phyloP scores from a whole-genome alignment of 2,797 vertebrate genomes.

The Takifugu ocellatus region DNA sequence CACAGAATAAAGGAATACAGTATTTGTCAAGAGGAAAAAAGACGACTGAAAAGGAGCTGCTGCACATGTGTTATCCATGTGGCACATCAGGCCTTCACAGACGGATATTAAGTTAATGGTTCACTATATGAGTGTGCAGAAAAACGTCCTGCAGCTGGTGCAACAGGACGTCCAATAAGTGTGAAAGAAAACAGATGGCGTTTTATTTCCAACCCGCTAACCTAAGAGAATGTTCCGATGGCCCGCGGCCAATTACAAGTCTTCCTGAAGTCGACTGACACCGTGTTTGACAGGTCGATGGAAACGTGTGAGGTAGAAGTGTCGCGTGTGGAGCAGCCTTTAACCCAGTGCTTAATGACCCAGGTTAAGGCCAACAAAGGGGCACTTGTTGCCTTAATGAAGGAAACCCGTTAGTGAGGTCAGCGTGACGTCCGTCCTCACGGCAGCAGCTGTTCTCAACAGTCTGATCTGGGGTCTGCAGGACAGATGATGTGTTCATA shows the following conservation, averaged over 20 bases:
- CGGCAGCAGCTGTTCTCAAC: too few relatives aligned
- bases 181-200: constrained; percentile 34
- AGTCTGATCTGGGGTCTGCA: too few relatives aligned
- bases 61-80: not conserved
- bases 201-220: constrained; percentile 44
- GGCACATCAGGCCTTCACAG: constrained; percentile 2
- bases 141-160: constrained; percentile 15
- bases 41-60: not conserved
- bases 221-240: constrained; percentile 22
- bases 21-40: too few relatives aligned
- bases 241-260: constrained; percentile 13
- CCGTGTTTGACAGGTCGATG: constrained; percentile 19
- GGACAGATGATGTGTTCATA: too few relatives aligned
- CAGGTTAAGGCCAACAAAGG: not conserved
- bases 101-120: constrained; percentile 1
- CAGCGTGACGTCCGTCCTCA: too few relatives aligned
- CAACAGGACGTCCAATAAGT: constrained; percentile 15
- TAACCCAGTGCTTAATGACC: constrained; percentile 21
- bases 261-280: constrained; percentile 19
- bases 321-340: constrained; percentile 1
- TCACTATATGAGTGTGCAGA: constrained; percentile 1
- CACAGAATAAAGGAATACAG: too few relatives aligned
- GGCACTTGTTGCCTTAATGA: not conserved
- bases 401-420: too few relatives aligned
- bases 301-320: not conserved